Evolutionary conservation across 2,113 vertebrate genomes (phyloP).

Genomic region (Pipra filicauda): DNA sequence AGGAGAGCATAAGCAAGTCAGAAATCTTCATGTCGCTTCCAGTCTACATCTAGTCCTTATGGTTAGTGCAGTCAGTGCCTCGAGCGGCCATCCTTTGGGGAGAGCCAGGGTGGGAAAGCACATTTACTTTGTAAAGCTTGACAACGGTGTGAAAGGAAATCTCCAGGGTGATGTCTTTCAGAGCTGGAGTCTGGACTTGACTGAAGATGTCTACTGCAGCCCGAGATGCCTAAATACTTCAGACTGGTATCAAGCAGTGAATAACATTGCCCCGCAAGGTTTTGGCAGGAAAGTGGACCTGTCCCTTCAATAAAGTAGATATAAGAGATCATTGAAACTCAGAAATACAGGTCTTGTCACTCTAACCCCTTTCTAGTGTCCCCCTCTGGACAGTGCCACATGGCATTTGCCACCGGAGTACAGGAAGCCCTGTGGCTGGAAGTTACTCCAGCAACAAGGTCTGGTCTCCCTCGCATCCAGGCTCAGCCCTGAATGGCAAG

Average conservation of each 20-base stretch:
- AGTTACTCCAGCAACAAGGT: neutral
- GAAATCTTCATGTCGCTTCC: slow-evolving; percentile 20
- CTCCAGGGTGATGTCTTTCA: slow-evolving; percentile 57
- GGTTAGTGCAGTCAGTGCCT: slow-evolving; percentile 45
- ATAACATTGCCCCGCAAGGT: slow-evolving; percentile 57
- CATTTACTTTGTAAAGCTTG: slow-evolving; percentile 65
- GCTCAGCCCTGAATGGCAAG: neutral
- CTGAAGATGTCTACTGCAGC: slow-evolving; percentile 52
- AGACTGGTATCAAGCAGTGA: slow-evolving; percentile 64
- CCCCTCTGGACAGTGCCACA: accelerated
- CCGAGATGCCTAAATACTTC: slow-evolving; percentile 68
- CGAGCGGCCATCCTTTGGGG: neutral
- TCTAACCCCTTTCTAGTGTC: neutral
- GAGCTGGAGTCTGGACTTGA: slow-evolving; percentile 56
- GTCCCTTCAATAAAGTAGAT: slow-evolving; percentile 61
- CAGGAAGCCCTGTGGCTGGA: neutral
- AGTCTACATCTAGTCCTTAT: neutral
- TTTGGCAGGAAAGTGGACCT: slow-evolving; percentile 57
- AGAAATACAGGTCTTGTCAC: slow-evolving; percentile 14
- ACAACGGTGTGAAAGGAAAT: slow-evolving; percentile 64
- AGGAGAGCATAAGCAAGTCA: neutral
- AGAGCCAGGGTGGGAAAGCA: neutral
- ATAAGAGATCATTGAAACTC: slow-evolving; percentile 56
- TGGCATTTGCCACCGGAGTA: neutral
- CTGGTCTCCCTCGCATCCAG: neutral